Evolutionary conservation across 2,888 invertebrate genomes (phyloP).

Genomic region (Hololepta plana): DNA sequence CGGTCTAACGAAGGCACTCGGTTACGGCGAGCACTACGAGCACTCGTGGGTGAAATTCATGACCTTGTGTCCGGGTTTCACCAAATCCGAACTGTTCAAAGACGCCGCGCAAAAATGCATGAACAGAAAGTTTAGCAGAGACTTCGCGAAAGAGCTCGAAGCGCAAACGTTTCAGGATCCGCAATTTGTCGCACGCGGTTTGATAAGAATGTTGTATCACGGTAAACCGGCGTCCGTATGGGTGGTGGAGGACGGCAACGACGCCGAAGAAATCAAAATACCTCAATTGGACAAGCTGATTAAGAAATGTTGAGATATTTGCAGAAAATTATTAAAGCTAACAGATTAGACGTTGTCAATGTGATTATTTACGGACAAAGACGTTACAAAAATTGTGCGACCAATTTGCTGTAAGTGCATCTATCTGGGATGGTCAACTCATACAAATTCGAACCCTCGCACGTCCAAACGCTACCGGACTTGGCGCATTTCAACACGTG

Average conservation of each 20-base stretch:
- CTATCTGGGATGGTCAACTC: conserved; percentile 13
- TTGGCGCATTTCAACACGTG: conserved; percentile 18
- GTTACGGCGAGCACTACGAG: conserved; percentile 23
- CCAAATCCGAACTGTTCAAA: conserved; percentile 25
- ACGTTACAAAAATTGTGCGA: conserved; percentile 12
- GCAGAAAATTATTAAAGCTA: no score
- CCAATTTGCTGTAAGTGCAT: conserved; percentile 9
- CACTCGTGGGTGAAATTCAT: conserved; percentile 32
- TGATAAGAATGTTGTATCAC: conserved; percentile 21
- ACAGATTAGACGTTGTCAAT: no score
- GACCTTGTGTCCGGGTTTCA: conserved; percentile 35
- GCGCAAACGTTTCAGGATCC: conserved; percentile 13
- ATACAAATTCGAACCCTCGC: conserved; percentile 17
- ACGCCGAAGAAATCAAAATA: conserved; percentile 23
- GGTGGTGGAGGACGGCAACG: conserved; percentile 29
- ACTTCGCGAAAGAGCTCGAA: conserved; percentile 17
- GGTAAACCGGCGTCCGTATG: conserved; percentile 34
- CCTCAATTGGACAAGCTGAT: no score
- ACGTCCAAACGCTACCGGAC: conserved; percentile 20
- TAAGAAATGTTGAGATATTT: no score
- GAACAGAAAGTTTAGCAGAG: conserved; percentile 17
- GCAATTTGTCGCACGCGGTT: conserved; percentile 20
- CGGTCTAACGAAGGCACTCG: conserved; percentile 17
- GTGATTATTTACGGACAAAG: no score
- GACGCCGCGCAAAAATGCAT: conserved; percentile 16